Evolutionary conservation across 2,888 invertebrate genomes (phyloP).

Genomic region (Euplagia quadripunctaria): DNA sequence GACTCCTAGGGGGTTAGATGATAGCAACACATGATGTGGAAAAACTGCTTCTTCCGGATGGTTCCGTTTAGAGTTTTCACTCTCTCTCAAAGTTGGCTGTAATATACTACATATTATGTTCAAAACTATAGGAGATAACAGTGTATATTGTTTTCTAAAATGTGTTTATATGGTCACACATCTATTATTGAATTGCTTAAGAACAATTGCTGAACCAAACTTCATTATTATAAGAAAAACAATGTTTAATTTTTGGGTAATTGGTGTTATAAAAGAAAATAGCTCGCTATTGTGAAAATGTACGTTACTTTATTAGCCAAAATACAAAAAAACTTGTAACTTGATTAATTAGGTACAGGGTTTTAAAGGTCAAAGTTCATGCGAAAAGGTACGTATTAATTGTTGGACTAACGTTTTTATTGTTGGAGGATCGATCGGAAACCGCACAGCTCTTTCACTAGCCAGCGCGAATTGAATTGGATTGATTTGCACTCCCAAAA

Average conservation of each 20-base stretch:
- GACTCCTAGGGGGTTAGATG: background rate
- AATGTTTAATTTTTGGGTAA: background rate
- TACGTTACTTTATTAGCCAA: background rate
- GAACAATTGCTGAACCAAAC: background rate
- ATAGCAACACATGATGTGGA: background rate
- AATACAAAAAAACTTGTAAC: background rate
- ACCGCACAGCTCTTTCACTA: slow-evolving; percentile 34
- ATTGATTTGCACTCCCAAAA: slow-evolving; percentile 21
- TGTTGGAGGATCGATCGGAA: slow-evolving; percentile 31
- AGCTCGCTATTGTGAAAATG: background rate
- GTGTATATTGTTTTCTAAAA: too few species aligned
- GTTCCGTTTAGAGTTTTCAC: too few species aligned
- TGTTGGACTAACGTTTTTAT: slow-evolving; percentile 32
- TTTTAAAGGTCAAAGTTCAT: background rate
- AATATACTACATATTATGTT: too few species aligned
- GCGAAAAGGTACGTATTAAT: slow-evolving; percentile 22
- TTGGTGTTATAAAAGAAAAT: background rate
- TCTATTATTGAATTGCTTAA: too few species aligned
- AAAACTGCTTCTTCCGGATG: too few species aligned
- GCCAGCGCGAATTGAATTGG: slow-evolving; percentile 36
- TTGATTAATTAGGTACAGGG: background rate
- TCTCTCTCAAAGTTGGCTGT: too few species aligned
- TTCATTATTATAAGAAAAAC: background rate
- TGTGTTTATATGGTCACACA: too few species aligned
- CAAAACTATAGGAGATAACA: too few species aligned